Percentiles rank a stretch among this genome's conserved stretches.
Evolutionary conservation across 2,113 vertebrate species (phyloP).

Genomic region (Pimephales promelas): DNA sequence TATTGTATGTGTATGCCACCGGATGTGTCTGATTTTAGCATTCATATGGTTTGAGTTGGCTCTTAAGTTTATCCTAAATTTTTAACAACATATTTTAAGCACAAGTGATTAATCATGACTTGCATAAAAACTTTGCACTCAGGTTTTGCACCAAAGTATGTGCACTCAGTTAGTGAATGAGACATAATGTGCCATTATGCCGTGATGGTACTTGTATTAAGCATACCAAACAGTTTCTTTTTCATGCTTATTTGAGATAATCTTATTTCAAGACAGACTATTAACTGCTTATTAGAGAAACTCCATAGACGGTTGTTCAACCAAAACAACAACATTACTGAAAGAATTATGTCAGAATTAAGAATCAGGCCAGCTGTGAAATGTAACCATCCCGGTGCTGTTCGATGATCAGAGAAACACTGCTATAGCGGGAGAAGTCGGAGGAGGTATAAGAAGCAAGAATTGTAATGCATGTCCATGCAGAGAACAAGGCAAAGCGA

Average conservation of each 20-base stretch:
- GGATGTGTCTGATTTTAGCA: not conserved
- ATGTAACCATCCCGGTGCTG: conserved; percentile 21
- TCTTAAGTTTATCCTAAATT: not conserved
- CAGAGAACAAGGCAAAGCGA: conserved; percentile 28
- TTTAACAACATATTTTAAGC: not conserved
- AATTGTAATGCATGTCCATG: conserved; percentile 32
- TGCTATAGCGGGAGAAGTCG: not conserved
- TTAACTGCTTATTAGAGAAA: conserved; percentile 28
- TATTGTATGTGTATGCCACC: not conserved
- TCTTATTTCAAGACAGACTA: not conserved
- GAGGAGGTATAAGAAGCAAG: not conserved
- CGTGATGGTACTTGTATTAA: not conserved
- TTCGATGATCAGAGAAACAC: not conserved
- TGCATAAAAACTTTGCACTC: not conserved
- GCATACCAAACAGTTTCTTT: not conserved
- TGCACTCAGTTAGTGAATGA: not conserved
- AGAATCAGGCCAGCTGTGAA: conserved; percentile 45
- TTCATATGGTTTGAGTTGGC: not conserved
- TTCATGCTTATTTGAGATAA: not conserved
- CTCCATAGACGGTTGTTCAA: conserved; percentile 34
- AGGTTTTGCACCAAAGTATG: not conserved
- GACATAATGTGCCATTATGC: not conserved
- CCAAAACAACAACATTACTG: conserved; percentile 37
- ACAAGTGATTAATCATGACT: no score
- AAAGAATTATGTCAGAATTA: conserved; percentile 15